Evolutionary conservation across 2,113 vertebrate species (phyloP).

Genomic region (Steatornis caripensis): DNA sequence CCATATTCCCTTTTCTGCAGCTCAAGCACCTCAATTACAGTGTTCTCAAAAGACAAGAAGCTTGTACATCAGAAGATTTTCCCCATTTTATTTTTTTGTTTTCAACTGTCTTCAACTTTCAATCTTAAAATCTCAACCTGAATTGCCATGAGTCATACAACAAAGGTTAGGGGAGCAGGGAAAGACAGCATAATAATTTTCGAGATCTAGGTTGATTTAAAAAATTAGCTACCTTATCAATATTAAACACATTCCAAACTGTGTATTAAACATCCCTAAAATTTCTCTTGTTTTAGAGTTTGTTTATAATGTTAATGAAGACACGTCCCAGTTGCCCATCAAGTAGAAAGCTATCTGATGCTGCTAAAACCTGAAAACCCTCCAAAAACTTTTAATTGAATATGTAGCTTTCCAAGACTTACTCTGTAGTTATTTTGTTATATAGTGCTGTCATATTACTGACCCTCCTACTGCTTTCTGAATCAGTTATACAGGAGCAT

Average conservation of each 20-base stretch:
- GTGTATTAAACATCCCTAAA: not conserved
- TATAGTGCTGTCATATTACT: not conserved
- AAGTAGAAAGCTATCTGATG: not conserved
- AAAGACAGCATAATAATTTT: not conserved
- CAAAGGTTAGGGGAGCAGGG: not conserved
- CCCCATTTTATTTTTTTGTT: not conserved
- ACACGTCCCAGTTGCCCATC: not conserved
- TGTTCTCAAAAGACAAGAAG: not conserved
- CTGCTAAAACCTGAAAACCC: not conserved
- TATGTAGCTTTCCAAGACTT: not conserved
- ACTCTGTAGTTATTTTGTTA: not conserved
- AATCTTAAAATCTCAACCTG: not conserved
- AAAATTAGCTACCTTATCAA: not conserved
- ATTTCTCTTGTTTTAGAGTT: not conserved
- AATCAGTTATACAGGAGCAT: not conserved
- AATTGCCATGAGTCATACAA: not conserved
- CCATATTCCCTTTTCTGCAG: not conserved
- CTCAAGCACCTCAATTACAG: not conserved
- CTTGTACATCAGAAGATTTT: not conserved
- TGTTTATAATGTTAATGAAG: not conserved
- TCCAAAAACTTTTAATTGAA: not conserved
- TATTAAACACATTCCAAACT: not conserved
- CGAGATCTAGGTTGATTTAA: not conserved
- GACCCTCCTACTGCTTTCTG: not conserved
- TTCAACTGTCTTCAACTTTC: not conserved